Conservation (phyloP, 2,888 invertebrate species). For the Nowickia ferox region DNA sequence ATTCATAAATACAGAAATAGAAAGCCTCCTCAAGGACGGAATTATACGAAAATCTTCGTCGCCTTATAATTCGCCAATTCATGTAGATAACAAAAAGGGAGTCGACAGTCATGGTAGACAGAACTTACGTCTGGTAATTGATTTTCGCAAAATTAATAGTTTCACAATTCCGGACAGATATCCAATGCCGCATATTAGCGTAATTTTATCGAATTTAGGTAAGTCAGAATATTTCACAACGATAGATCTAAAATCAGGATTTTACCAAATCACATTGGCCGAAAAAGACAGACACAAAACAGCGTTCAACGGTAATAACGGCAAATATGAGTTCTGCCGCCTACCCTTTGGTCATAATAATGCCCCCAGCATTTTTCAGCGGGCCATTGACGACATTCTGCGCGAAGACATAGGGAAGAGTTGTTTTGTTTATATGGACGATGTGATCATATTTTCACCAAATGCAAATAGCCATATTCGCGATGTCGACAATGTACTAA, state of each 20-base stretch:
- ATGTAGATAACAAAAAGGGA: not conserved
- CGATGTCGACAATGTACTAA: conserved; percentile 43
- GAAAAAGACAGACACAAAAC: conserved; percentile 48
- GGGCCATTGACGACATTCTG: conserved; percentile 67
- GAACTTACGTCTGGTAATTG: no score
- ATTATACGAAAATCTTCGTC: not conserved
- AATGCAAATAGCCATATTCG: conserved; percentile 44
- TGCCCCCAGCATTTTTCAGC: conserved; percentile 16
- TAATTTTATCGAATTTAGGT: conserved; percentile 44
- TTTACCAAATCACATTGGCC: conserved; percentile 46
- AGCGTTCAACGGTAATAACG: conserved; percentile 73
- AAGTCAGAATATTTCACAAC: conserved; percentile 38
- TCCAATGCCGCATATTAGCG: conserved; percentile 22
- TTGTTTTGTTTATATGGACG: conserved; percentile 70
- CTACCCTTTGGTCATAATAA: conserved; percentile 77
- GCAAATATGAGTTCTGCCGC: conserved; percentile 78
- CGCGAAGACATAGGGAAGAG: conserved; percentile 66
- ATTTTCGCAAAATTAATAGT: conserved; percentile 21
- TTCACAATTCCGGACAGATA: conserved; percentile 24
- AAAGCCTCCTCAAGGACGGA: not conserved
- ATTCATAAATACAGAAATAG: not conserved
- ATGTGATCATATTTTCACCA: conserved; percentile 61
- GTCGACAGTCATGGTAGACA: no score
- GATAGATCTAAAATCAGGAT: conserved; percentile 47
- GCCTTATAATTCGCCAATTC: not conserved